phyloP scores from a whole-genome alignment of 2,888 invertebrate genomes.

The Myathropa florea region DNA sequence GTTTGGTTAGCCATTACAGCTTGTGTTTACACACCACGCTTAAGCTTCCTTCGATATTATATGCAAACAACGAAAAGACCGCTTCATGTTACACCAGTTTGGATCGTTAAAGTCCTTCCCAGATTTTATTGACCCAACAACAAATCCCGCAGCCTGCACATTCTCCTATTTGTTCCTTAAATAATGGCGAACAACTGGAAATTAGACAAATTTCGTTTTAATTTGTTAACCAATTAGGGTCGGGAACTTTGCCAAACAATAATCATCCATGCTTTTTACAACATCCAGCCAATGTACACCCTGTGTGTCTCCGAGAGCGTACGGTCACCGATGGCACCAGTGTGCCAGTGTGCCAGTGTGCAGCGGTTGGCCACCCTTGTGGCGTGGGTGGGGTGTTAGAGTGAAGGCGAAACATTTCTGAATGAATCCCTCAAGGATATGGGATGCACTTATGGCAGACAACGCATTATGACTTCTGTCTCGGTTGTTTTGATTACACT shows the following conservation, averaged over 20 bases:
- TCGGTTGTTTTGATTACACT: conserved; percentile 59
- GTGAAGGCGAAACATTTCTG: conserved; percentile 8
- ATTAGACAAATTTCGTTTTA: conserved; percentile 50
- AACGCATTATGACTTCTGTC: conserved; percentile 58
- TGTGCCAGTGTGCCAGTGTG: neutral
- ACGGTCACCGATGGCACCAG: neutral
- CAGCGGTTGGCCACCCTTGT: neutral
- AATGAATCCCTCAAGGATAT: conserved; percentile 23
- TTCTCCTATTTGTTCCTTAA: neutral
- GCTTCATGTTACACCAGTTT: neutral
- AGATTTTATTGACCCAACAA: too few relatives aligned
- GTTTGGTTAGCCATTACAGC: neutral
- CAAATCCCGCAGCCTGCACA: neutral
- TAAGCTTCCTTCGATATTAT: neutral
- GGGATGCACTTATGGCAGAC: conserved; percentile 38
- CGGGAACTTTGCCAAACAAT: conserved; percentile 68
- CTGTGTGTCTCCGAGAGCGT: conserved; percentile 5
- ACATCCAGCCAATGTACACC: conserved; percentile 35
- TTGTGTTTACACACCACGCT: neutral
- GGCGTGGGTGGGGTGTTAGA: neutral
- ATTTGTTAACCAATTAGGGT: conserved; percentile 67
- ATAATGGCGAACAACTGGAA: conserved; percentile 12
- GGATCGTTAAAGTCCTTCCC: neutral
- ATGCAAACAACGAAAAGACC: neutral
- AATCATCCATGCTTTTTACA: conserved; percentile 22